Base-by-base conservation (phyloP, 2,888 invertebrate genomes). In the Alsophila aescularia region DNA sequence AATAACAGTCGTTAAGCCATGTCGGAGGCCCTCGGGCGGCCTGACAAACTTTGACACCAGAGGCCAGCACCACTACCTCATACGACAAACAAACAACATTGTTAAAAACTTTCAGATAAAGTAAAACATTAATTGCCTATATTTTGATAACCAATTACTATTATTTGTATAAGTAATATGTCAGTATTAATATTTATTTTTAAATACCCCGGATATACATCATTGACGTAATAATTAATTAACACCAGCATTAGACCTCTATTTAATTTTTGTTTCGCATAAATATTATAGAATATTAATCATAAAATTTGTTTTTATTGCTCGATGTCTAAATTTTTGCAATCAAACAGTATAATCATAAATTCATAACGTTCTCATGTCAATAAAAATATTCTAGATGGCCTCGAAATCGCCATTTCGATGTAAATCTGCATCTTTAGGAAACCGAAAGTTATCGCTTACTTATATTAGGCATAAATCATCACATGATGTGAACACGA, bases 291-390 rank as follows among this genome's bases (percentile, higher is more conserved):
- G 7, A 48, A 24, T 16, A 34, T 18, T 1, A n/a, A 47, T 29
- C 18, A 18, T 52, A 41, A 39, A 45, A 40, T 27, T 39, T n/a
- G 29, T 37, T 32, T 12, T 40, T 31, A 36, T 14, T 16, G 21
- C 5, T 13, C n/a, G 15, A 40, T 16, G 10, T 44, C 37, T 24
- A 34, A 4, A 12, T 41, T 41, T 32, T 45, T 35, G 45, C 14
- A 45, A 47, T 13, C 13, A 35, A 15, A 44, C 16, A 39, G 37
- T 39, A 32, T 36, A 31, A 24, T 24, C 24, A 24, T 24, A 24
- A 2, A 24, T 24, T 15, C 29, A 50, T 36, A 31, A 51, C 43
- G 21, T 21, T 43, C 1, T 35, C 2, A n/a, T 21, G 12, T 42
- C 27, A 21, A 32, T 44, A 32, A 42, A 24, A 35, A 45, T 21